Conservation (phyloP, 2,113 vertebrate species). For the Prunella himalayana region DNA sequence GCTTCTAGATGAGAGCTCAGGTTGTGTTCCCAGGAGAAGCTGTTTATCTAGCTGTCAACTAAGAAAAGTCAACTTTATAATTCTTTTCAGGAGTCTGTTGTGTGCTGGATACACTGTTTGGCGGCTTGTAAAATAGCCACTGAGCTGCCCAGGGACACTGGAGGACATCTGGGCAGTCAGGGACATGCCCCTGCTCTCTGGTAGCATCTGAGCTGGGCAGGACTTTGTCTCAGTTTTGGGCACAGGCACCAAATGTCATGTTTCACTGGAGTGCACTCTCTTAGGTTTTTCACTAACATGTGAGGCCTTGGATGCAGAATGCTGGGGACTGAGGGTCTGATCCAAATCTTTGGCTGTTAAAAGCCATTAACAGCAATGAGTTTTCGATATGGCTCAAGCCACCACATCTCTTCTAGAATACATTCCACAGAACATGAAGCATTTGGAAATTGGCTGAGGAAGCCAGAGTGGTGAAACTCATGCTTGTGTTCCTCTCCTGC, state of each 20-base stretch:
- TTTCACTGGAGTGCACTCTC: neutral
- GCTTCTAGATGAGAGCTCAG: neutral
- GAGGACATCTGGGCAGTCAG: neutral
- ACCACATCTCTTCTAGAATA: neutral
- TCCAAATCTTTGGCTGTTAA: neutral
- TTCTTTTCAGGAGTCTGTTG: neutral
- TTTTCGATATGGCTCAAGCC: neutral
- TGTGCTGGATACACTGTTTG: neutral
- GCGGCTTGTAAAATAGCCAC: neutral
- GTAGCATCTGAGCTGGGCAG: neutral
- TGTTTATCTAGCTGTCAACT: neutral
- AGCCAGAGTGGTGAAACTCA: neutral
- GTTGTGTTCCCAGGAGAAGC: neutral
- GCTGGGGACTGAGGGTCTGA: neutral
- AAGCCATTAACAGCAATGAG: neutral
- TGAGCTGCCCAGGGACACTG: no score
- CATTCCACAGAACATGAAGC: neutral
- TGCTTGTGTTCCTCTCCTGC: neutral
- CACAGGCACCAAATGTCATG: neutral
- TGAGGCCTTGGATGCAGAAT: neutral
- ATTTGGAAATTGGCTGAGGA: neutral
- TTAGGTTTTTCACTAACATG: neutral
- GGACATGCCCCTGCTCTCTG: fast-evolving
- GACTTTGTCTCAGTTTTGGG: neutral
- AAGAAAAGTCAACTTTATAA: neutral